Conservation (phyloP, 2,113 vertebrate genomes). For the Mormoops blainvillei region DNA sequence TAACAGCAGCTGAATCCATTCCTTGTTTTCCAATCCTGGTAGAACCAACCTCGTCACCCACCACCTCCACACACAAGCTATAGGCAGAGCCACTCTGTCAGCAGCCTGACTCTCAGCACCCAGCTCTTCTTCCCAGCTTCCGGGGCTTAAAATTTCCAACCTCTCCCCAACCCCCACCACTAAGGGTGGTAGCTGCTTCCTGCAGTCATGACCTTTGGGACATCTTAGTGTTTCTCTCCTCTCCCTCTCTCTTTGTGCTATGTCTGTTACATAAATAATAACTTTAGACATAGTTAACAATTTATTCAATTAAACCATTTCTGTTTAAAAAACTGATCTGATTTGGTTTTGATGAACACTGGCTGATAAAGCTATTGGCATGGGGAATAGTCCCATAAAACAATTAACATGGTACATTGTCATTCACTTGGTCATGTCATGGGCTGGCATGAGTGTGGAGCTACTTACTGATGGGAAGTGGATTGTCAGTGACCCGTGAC, state of each 20-base stretch:
- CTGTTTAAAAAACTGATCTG: not conserved
- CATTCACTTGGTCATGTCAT: not conserved
- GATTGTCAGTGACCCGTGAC: not conserved
- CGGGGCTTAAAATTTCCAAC: not conserved
- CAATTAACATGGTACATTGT: not conserved
- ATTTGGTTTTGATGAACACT: not conserved
- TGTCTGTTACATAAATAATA: not conserved
- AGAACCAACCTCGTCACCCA: not conserved
- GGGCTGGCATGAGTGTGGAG: not conserved
- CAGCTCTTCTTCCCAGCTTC: not conserved
- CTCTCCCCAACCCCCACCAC: rapidly evolving
- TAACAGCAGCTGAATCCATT: not conserved
- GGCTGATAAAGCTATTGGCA: not conserved
- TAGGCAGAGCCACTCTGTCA: not conserved
- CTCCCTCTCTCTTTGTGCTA: not conserved
- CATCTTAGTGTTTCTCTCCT: not conserved
- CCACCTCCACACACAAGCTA: not conserved
- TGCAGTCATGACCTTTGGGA: not conserved
- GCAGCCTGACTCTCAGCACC: not conserved
- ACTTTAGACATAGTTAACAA: not conserved
- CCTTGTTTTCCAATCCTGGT: not conserved
- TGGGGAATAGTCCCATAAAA: not conserved
- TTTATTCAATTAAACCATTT: not conserved
- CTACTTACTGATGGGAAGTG: not conserved
- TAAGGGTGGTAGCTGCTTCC: not conserved